phyloP scores from a whole-genome alignment of 2,113 vertebrate genomes.

The Siniperca chuatsi region DNA sequence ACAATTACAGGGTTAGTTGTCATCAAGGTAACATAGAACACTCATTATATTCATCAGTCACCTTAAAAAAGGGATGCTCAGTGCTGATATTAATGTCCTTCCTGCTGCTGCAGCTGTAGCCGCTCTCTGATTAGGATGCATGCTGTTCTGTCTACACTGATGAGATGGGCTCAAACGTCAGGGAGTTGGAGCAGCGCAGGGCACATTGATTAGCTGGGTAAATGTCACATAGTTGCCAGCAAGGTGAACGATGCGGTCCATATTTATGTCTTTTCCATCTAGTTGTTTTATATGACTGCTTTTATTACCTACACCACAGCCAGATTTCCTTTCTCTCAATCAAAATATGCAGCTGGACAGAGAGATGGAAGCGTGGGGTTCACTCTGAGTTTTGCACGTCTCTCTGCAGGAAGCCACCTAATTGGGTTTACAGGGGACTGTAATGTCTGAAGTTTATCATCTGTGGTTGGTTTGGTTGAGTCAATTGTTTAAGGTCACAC shows the following conservation, averaged over 20 bases:
- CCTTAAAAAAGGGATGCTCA: background rate
- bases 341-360: background rate
- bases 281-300: background rate
- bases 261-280: background rate
- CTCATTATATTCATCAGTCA: slow-evolving; percentile 16
- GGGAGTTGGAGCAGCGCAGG: slow-evolving; percentile 1
- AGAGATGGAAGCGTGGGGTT: background rate
- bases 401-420: background rate
- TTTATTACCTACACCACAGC: background rate
- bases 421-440: background rate
- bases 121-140: slow-evolving; percentile 40
- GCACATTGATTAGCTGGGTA: slow-evolving; percentile 44
- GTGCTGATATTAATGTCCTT: slow-evolving; percentile 13
- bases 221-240: slow-evolving; percentile 35
- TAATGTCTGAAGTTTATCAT: slow-evolving; percentile 6
- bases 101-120: slow-evolving; percentile 28
- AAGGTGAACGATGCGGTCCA: slow-evolving; percentile 21
- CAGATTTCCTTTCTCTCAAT: background rate
- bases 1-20: background rate
- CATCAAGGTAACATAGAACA: slow-evolving; percentile 1
- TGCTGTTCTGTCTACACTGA: slow-evolving; percentile 30
- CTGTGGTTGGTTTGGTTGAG: background rate
- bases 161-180: slow-evolving; percentile 30
- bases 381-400: background rate
- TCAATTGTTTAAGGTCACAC: slow-evolving; percentile 3